Conservation (phyloP, 2,797 vertebrate genomes). For the Brachyalestes nurse region DNA sequence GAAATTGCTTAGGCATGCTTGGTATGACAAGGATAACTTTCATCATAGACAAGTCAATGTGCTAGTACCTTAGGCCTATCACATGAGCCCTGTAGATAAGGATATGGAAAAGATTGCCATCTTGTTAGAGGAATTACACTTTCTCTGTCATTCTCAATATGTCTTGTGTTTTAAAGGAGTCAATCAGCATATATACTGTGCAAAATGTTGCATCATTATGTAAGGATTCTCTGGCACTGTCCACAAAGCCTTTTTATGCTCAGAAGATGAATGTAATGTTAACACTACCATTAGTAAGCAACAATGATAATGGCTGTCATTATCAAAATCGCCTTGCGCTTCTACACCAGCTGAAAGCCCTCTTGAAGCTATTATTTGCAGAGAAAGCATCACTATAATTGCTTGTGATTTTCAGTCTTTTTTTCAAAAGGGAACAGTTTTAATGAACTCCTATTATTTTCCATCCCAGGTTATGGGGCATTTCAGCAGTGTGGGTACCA, state of each 20-base stretch:
- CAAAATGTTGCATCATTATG: too few species aligned
- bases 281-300: neutral
- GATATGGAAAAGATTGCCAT: neutral
- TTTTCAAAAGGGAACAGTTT: conserved; percentile 5
- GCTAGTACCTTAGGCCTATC: conserved; percentile 3
- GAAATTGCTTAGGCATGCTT: conserved; percentile 31
- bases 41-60: conserved; percentile 7
- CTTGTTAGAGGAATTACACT: neutral
- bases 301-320: neutral
- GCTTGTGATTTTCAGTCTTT: neutral
- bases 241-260: neutral
- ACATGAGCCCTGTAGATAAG: neutral
- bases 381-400: conserved; percentile 1
- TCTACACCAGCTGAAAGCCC: neutral
- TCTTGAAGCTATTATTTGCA: conserved; percentile 7
- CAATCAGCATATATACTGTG: neutral
- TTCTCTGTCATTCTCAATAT: neutral
- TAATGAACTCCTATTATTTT: conserved; percentile 30
- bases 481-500: conserved; percentile 2
- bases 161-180: neutral
- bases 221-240: neutral
- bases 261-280: neutral
- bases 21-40: conserved; percentile 20
- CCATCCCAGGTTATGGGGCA: neutral
- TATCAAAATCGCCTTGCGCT: neutral